These are phyloP conservation scores for Sander vitreus DNA, from an alignment of 2,113 vertebrate species.

Conservation along the genomic window DNA sequence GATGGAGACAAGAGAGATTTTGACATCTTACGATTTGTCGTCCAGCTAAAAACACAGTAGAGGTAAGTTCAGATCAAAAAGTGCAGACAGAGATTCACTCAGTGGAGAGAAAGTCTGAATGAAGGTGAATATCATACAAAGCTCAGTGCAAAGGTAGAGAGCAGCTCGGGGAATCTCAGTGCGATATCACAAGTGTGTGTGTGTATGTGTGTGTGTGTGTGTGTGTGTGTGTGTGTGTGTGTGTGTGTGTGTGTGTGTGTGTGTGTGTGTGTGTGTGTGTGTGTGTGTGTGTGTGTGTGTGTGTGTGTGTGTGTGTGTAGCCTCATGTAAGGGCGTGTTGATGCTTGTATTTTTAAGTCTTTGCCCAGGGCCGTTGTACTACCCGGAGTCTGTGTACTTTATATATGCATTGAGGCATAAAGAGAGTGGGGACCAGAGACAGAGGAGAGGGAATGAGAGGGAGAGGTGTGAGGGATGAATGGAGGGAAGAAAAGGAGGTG, in stretches of 20 bases:
- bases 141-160: conserved; percentile 38
- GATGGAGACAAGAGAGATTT: not conserved
- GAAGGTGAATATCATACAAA: conserved; percentile 46
- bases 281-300: conserved; percentile 1
- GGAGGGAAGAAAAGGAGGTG: conserved; percentile 38
- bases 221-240: conserved; percentile 21
- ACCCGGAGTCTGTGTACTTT: conserved; percentile 66
- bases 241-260: conserved; percentile 11
- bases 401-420: conserved; percentile 63
- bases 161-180: conserved; percentile 42
- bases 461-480: conserved; percentile 27
- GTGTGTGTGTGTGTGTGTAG: conserved; percentile 13
- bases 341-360: conserved; percentile 76
- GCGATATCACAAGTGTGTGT: conserved; percentile 12
- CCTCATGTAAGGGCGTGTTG: conserved; percentile 53
- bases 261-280: conserved; percentile 13
- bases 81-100: conserved; percentile 43
- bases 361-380: conserved; percentile 71
- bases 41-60: not conserved
- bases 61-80: conserved; percentile 43
- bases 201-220: conserved; percentile 1
- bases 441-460: not conserved
- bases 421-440: conserved; percentile 20
- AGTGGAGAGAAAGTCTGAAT: conserved; percentile 47
- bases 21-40: conserved; percentile 9